A percentile compares a stretch with the other conserved stretches of the same genome.
Evolutionary conservation across 2,797 vertebrate genomes (phyloP).

Genomic region (Sarcophilus harrisii): DNA sequence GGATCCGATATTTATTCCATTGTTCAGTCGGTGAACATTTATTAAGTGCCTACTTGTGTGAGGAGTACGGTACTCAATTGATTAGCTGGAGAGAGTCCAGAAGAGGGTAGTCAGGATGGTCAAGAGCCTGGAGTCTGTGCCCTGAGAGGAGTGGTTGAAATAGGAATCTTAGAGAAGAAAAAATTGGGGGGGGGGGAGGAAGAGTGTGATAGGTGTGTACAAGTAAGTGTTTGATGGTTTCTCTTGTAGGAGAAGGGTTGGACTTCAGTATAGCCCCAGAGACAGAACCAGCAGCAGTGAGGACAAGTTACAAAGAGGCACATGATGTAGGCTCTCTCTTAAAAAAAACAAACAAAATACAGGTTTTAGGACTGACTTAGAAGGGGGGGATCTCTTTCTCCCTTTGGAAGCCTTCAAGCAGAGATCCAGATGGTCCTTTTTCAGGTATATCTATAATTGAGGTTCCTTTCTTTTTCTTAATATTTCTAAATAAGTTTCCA

Average conservation of each 20-base stretch:
- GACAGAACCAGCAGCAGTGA: background rate
- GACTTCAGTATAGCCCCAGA: background rate
- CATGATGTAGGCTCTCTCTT: background rate
- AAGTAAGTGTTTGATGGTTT: background rate
- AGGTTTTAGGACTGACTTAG: background rate
- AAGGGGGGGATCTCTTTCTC: background rate
- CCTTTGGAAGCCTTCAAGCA: background rate
- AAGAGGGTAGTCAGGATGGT: background rate
- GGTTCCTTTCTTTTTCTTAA: too few species aligned
- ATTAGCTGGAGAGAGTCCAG: background rate
- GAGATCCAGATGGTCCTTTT: background rate
- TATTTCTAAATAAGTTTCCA: too few species aligned
- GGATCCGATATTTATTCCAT: background rate
- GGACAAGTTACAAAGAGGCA: background rate
- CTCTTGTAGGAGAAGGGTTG: background rate
- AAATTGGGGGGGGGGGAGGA: accelerated
- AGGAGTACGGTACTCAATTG: background rate
- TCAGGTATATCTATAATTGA: background rate
- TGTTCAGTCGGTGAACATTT: background rate
- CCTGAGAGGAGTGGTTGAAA: background rate
- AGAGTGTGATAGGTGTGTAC: background rate
- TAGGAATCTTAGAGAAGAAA: background rate
- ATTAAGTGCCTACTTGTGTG: background rate
- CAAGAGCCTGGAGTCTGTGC: background rate
- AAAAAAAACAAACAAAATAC: background rate